Base-by-base conservation (phyloP, 2,113 vertebrate species). In the Eubucco bourcierii region DNA sequence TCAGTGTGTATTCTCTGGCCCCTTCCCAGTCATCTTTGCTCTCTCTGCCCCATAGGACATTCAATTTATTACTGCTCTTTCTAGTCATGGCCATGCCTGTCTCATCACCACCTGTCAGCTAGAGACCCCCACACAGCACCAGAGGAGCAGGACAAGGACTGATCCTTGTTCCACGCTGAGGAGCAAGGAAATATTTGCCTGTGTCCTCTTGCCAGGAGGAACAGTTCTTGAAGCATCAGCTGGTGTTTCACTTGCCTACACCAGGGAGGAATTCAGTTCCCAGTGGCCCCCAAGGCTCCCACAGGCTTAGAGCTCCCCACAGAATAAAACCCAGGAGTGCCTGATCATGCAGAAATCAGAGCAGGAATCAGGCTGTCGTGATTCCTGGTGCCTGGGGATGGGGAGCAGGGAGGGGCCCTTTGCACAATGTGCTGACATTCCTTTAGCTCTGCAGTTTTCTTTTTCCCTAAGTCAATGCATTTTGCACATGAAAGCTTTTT, bases 401-500 rank as follows among this genome's bases (percentile, higher is more conserved):
- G 41, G 14, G 58, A 3, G 10, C 27, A 29, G 3, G 19, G 23
- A 28, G 23, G 46, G 39, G 25, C 15, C 21, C 28, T 73, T 83
- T 72, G 55, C 33, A 66, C 71, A 80, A 88, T 58, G 67, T 52
- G 88, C 93, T 93, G 93, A 93, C 27, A 7, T 64, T 79, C 66
- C 39, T 93, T 80, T 34, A 60, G 83, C 83, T 87, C 80, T 79
- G 77, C 77, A 29, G 25, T 55, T 83, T 58, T 83, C 18, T 88
- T 84, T 91, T 91, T 87, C 23, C 90, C 71, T 10, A 64, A 96
- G 74, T 88, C 87, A 94, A 88, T 74, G 88, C 80, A 88, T 93
- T 91, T 90, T 96, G 94, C 86, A 87, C 88, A 95, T 84, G 70
- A 91, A 94, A 95, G 93, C 82, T 68, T 63, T 84, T 81, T 66